These are phyloP conservation scores for Psittacus erithacus DNA, from an alignment of 2,113 vertebrate genomes.

Conservation along the genomic window DNA sequence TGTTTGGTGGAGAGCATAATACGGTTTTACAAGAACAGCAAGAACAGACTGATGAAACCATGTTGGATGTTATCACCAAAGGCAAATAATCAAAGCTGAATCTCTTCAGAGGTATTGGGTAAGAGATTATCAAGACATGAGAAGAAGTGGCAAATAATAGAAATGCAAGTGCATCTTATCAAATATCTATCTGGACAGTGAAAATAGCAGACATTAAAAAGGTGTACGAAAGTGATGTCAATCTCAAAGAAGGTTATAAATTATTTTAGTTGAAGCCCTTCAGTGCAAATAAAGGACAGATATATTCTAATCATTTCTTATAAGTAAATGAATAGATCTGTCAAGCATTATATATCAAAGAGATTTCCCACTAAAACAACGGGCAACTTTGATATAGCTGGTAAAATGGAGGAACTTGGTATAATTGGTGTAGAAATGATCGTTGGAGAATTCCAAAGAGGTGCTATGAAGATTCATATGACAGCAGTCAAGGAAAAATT, in stretches of 20 bases:
- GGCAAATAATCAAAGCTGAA: not conserved
- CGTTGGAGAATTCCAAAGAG: not conserved
- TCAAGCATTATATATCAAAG: not conserved
- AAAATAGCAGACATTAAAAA: not conserved
- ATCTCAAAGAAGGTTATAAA: not conserved
- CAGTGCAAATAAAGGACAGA: not conserved
- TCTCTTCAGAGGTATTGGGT: not conserved
- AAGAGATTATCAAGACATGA: not conserved
- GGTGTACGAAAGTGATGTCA: not conserved
- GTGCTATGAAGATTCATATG: not conserved
- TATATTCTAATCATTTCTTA: not conserved
- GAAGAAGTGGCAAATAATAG: not conserved
- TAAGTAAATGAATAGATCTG: not conserved
- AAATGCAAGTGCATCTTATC: not conserved
- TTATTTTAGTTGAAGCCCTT: not conserved
- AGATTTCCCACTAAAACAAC: constrained; percentile 16
- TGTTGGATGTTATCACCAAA: not conserved
- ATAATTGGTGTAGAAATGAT: not conserved
- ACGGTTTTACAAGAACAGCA: not conserved
- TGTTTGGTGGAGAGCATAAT: not conserved
- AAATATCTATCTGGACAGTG: not conserved
- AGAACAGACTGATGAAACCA: not conserved
- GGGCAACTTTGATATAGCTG: not conserved
- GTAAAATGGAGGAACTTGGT: not conserved
- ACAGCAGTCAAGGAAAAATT: not conserved